Percentiles rank a stretch among this genome's conserved stretches.
These are phyloP conservation scores for Pectinophora gossypiella DNA, from an alignment of 1,140 invertebrate genomes.

Conservation along the genomic window DNA sequence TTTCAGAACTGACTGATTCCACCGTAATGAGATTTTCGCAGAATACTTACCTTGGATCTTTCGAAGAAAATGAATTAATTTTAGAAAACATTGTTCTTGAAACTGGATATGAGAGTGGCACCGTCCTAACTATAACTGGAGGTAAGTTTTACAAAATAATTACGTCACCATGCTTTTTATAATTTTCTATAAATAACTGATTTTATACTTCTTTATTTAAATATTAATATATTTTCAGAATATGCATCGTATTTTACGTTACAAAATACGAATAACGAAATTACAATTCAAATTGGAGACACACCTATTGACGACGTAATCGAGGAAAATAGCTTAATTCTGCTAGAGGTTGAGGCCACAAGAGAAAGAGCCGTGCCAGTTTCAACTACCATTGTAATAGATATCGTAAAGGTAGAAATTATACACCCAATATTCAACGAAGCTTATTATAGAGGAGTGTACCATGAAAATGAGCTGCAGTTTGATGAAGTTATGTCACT, in stretches of 20 bases:
- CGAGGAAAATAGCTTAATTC: conserved; percentile 31
- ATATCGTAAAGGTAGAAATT: conserved; percentile 23
- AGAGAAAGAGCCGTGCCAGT: conserved; percentile 32
- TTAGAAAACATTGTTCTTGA: conserved; percentile 30
- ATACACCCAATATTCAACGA: conserved; percentile 29
- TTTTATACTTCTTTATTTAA: background rate
- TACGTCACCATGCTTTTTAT: too few species aligned
- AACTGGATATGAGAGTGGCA: conserved; percentile 23
- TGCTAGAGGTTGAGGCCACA: conserved; percentile 35
- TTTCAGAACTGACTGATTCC: conserved; percentile 40
- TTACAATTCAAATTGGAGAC: too few species aligned
- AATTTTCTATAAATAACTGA: background rate
- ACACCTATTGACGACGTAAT: too few species aligned
- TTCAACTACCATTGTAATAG: conserved; percentile 30
- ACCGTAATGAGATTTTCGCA: conserved; percentile 33
- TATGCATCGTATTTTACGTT: conserved; percentile 24
- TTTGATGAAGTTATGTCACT: conserved; percentile 32
- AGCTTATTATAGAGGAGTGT: conserved; percentile 37
- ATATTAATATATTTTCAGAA: conserved; percentile 23
- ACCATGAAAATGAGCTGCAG: conserved; percentile 19
- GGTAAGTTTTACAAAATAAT: conserved; percentile 19
- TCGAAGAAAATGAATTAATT: conserved; percentile 24
- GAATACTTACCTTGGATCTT: conserved; percentile 30
- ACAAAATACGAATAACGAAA: conserved; percentile 15
- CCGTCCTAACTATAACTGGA: conserved; percentile 27